phyloP scores from a whole-genome alignment of 2,888 invertebrate species.

The Synergus japonicus region DNA sequence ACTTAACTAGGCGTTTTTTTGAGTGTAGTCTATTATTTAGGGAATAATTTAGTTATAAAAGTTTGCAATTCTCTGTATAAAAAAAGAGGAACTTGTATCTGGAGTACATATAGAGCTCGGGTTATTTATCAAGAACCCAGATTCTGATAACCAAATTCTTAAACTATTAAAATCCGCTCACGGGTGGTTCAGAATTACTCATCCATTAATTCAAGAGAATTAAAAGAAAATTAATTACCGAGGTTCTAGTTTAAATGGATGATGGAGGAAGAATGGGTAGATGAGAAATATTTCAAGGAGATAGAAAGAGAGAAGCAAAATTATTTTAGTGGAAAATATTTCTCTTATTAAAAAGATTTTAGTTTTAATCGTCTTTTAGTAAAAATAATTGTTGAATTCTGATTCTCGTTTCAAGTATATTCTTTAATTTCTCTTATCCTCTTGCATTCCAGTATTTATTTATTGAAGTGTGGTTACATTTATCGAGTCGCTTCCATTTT shows the following conservation, averaged over 20 bases:
- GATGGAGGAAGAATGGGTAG: slow-evolving; percentile 64
- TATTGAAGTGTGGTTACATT: background rate
- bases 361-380: background rate
- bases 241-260: slow-evolving; percentile 63
- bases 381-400: background rate
- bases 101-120: background rate
- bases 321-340: background rate
- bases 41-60: background rate
- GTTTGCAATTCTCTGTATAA: background rate
- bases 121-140: background rate
- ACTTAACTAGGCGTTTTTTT: too few species aligned
- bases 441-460: background rate
- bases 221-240: slow-evolving; percentile 74
- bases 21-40: slow-evolving; percentile 23
- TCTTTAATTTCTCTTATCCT: background rate
- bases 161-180: background rate
- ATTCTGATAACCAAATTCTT: slow-evolving; percentile 7
- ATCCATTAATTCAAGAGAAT: slow-evolving; percentile 72
- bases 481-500: background rate
- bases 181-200: slow-evolving; percentile 45
- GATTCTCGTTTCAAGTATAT: too few species aligned
- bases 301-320: background rate
- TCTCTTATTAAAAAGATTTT: background rate
- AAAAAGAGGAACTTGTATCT: background rate
- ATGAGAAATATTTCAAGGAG: slow-evolving; percentile 10